Evolutionary conservation across 2,888 invertebrate genomes (phyloP).

Genomic region (Parnassius smintheus): DNA sequence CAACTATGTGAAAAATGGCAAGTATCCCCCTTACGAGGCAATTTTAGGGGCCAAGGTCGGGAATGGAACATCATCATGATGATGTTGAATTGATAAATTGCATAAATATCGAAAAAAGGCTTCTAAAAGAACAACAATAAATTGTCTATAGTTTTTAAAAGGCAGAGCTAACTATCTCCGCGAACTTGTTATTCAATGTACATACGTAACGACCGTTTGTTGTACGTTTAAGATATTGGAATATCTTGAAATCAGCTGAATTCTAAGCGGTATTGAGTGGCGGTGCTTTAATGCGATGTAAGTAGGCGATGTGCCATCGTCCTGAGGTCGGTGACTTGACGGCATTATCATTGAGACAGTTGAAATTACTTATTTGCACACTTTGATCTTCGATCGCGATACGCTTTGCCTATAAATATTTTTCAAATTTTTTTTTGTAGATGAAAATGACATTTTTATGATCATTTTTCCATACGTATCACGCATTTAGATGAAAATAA

Average conservation of each 20-base stretch:
- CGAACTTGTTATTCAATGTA: too few species aligned
- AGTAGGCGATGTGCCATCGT: constrained; percentile 56
- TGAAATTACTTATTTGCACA: constrained; percentile 21
- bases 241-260: constrained; percentile 49
- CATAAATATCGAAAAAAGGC: too few species aligned
- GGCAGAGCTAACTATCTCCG: too few species aligned
- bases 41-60: too few species aligned
- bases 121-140: too few species aligned
- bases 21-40: too few species aligned
- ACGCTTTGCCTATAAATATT: neutral
- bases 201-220: constrained; percentile 2
- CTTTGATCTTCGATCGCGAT: constrained; percentile 5
- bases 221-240: constrained; percentile 25
- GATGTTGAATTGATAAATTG: too few species aligned
- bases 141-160: too few species aligned
- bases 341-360: constrained; percentile 29
- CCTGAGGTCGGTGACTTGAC: constrained; percentile 54
- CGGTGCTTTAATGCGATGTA: constrained; percentile 54
- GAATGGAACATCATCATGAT: too few species aligned
- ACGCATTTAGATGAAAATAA: constrained; percentile 12
- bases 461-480: neutral
- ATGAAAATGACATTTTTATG: constrained; percentile 9
- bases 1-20: too few species aligned
- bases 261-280: constrained; percentile 46
- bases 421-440: neutral